A percentile compares a stretch with the other conserved stretches of the same genome.
Evolutionary conservation across 2,888 invertebrate species (phyloP).

Genomic region (Iselma pallidipennis): DNA sequence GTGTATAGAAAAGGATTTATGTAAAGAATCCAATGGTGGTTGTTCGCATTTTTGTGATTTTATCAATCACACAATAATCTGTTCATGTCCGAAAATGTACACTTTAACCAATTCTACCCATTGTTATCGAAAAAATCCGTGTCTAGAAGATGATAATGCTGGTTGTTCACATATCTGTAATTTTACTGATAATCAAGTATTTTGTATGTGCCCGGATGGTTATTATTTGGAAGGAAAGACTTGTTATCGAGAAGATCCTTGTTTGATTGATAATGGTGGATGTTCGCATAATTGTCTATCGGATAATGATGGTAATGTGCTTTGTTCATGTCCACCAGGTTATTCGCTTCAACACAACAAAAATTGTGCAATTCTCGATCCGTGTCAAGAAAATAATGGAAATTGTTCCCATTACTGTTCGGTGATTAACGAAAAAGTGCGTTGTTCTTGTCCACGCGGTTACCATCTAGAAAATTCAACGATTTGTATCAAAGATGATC

Average conservation of each 20-base stretch:
- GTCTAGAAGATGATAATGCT: constrained; percentile 60
- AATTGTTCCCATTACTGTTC: constrained; percentile 63
- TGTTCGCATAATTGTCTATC: constrained; percentile 45
- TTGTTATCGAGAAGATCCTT: constrained; percentile 45
- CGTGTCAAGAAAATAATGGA: constrained; percentile 56
- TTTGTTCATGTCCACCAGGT: constrained; percentile 58
- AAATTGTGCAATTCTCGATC: constrained; percentile 45
- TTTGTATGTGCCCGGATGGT: constrained; percentile 56
- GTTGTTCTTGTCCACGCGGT: constrained; percentile 45
- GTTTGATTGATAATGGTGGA: constrained; percentile 51
- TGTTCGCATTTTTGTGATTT: constrained; percentile 63
- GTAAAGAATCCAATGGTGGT: constrained; percentile 58
- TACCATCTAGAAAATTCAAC: constrained; percentile 49
- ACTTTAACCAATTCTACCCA: constrained; percentile 50
- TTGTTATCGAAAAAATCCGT: constrained; percentile 60
- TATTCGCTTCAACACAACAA: constrained; percentile 29
- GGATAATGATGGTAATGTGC: constrained; percentile 38
- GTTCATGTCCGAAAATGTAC: constrained; percentile 60
- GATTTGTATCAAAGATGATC: constrained; percentile 57
- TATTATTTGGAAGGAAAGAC: constrained; percentile 44
- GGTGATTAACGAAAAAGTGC: constrained; percentile 27
- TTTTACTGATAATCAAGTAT: constrained; percentile 54
- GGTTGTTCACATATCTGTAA: constrained; percentile 67
- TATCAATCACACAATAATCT: constrained; percentile 58
- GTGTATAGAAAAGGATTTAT: constrained; percentile 57